Evolutionary conservation across 2,888 invertebrate genomes (phyloP).

Genomic region (Orthosia gothica): DNA sequence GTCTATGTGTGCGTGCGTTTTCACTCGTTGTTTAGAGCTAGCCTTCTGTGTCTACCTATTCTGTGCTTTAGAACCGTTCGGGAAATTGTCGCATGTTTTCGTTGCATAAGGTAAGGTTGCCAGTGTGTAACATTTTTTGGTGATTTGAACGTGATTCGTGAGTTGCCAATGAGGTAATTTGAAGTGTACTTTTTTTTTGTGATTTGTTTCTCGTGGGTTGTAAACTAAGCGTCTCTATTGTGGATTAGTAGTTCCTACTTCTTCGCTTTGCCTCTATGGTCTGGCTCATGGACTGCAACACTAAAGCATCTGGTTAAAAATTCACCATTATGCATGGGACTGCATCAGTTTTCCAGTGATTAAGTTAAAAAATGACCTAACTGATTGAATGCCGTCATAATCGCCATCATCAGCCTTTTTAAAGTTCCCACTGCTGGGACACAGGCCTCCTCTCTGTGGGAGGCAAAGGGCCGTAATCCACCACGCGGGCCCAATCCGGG

Average conservation of each 20-base stretch:
- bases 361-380: no score
- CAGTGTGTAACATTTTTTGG: conserved; percentile 28
- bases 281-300: no score
- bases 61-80: conserved; percentile 15
- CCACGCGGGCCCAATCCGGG: no score
- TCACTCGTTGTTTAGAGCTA: background rate
- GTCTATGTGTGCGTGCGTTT: background rate
- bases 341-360: background rate
- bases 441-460: no score
- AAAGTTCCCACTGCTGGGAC: no score
- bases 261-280: background rate
- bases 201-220: background rate
- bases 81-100: conserved; percentile 54
- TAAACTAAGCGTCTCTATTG: background rate
- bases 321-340: background rate
- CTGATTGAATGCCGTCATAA: no score
- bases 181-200: background rate
- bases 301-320: no score
- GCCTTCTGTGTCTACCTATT: conserved; percentile 1
- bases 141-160: conserved; percentile 11
- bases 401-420: no score
- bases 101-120: conserved; percentile 39
- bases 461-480: no score
- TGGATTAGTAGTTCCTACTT: background rate
- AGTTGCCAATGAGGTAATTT: conserved; percentile 14